phyloP scores from a whole-genome alignment of 2,797 vertebrate species.

The Eulemur rubriventer region DNA sequence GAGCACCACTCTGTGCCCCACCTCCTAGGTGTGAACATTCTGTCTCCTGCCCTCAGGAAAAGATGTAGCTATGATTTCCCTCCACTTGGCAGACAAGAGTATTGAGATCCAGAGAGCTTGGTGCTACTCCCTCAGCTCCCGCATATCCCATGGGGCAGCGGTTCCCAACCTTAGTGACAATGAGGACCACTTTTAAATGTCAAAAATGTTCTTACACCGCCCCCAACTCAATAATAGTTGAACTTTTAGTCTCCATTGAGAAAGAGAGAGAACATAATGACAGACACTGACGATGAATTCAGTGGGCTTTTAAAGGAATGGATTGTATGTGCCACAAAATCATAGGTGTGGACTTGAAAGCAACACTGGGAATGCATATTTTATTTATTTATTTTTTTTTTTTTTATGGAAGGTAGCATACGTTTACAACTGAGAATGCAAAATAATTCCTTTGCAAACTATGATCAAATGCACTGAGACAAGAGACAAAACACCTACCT shows the following conservation, averaged over 20 bases:
- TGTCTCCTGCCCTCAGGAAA: conserved; percentile 22
- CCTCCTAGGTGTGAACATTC: neutral
- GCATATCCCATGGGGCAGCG: neutral
- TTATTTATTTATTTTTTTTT: too few relatives aligned
- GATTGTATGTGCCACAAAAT: conserved; percentile 22
- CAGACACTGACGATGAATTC: neutral
- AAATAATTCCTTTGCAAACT: too few relatives aligned
- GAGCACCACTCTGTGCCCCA: neutral
- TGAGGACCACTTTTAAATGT: neutral
- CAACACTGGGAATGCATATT: too few relatives aligned
- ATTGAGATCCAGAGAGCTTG: conserved; percentile 19
- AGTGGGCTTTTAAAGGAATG: conserved; percentile 7
- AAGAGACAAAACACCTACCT: too few relatives aligned
- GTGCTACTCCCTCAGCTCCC: neutral
- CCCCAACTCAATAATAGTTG: neutral
- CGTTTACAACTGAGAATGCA: too few relatives aligned
- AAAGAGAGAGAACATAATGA: neutral
- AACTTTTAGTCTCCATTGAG: neutral
- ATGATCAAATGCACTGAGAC: too few relatives aligned
- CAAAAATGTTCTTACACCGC: conserved; percentile 15
- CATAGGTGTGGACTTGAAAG: conserved; percentile 36
- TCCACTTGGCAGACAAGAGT: conserved; percentile 41
- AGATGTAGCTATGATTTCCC: neutral
- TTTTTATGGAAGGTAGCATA: too few relatives aligned
- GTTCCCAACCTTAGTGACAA: neutral